Evolutionary conservation across 2,113 vertebrate species (phyloP).

Genomic region (Phaethon lepturus): DNA sequence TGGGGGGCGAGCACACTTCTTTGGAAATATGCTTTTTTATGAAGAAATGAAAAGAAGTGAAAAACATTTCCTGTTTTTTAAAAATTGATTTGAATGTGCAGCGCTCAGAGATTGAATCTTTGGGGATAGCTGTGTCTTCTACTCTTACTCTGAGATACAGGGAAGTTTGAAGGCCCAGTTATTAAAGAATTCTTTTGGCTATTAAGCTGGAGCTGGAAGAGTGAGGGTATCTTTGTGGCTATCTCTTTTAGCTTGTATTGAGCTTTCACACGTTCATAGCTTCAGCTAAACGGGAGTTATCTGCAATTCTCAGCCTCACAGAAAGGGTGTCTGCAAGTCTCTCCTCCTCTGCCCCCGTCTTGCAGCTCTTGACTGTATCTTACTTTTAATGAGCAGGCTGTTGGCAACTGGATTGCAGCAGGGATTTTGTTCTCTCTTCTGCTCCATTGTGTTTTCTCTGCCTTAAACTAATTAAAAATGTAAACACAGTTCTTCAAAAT

Average conservation of each 20-base stretch:
- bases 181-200: neutral
- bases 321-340: neutral
- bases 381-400: neutral
- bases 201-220: neutral
- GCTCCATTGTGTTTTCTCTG: neutral
- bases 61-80: neutral
- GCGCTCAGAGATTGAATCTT: neutral
- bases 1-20: too few species aligned
- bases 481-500: neutral
- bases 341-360: neutral
- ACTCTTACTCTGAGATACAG: neutral
- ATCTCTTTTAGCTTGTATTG: neutral
- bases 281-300: neutral
- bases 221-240: neutral
- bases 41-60: neutral
- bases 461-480: neutral
- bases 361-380: neutral
- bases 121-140: neutral
- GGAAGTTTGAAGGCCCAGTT: neutral
- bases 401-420: neutral
- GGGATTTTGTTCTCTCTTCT: neutral
- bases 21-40: neutral
- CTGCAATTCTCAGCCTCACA: neutral
- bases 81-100: neutral
- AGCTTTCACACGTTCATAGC: neutral